Conservation (phyloP, 30 jellyfish, hydroid and myxozoan species). For the Aurelia aurita region DNA sequence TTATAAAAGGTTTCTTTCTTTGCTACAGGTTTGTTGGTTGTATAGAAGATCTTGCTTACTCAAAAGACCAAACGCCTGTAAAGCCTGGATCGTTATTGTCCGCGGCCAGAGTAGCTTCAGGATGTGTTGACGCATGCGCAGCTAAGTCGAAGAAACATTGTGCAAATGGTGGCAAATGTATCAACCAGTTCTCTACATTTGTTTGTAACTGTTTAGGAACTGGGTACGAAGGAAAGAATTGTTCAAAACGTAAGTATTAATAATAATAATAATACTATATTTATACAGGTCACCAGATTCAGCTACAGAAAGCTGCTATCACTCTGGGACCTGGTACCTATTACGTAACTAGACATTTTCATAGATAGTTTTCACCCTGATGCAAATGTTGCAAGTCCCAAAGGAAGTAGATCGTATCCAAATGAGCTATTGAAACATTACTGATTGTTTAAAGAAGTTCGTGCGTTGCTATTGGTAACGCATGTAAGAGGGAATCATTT, state of each 20-base stretch:
- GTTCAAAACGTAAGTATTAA: constrained; percentile 67
- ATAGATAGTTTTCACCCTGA: too few species aligned
- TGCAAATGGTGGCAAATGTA: constrained; percentile 85
- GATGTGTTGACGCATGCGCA: constrained; percentile 86
- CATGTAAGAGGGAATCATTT: too few species aligned
- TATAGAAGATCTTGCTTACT: constrained; percentile 65
- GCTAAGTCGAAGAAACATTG: constrained; percentile 26
- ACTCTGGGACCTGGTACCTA: too few species aligned
- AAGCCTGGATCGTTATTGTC: constrained; percentile 7
- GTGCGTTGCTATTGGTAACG: too few species aligned
- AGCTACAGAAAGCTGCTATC: too few species aligned
- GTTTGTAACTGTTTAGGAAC: constrained; percentile 88
- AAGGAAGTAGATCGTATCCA: too few species aligned
- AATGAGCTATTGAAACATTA: too few species aligned
- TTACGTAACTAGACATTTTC: too few species aligned
- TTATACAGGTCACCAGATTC: too few species aligned
- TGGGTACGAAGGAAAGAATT: constrained; percentile 78
- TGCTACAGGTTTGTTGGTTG: constrained; percentile 80
- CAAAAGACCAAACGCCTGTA: constrained; percentile 16
- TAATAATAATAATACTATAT: too few species aligned
- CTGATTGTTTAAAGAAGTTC: too few species aligned
- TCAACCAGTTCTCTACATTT: constrained; percentile 56
- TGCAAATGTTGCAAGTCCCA: too few species aligned
- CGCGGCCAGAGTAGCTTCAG: constrained; percentile 24
- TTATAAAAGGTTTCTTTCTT: not conserved